Conservation (phyloP, 2,888 invertebrate species). For the Synanthedon formicaeformis region DNA sequence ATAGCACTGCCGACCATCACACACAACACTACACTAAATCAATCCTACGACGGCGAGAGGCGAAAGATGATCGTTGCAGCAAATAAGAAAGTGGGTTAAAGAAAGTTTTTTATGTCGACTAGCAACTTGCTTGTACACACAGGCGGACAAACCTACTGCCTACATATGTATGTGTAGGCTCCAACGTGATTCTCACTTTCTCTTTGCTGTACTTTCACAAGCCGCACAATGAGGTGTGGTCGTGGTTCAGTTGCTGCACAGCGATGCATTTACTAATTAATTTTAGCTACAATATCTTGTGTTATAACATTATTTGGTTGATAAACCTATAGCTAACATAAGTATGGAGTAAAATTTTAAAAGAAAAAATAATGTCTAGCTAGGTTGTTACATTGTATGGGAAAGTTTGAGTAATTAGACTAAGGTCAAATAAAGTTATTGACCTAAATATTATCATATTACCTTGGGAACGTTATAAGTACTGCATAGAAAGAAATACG, state of each 20-base stretch:
- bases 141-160: conserved; percentile 30
- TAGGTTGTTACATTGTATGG: not conserved
- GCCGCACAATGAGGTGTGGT: conserved; percentile 42
- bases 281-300: not conserved
- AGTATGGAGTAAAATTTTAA: not conserved
- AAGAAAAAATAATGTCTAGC: not conserved
- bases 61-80: conserved; percentile 50
- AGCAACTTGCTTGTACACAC: conserved; percentile 50
- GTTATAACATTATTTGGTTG: not conserved
- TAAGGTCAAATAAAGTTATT: not conserved
- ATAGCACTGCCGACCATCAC: conserved; percentile 54
- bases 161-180: conserved; percentile 27
- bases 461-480: not conserved
- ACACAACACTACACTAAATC: conserved; percentile 54
- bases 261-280: not conserved
- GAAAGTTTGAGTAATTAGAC: not conserved
- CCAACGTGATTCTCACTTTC: conserved; percentile 63
- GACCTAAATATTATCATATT: not conserved
- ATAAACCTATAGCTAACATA: not conserved
- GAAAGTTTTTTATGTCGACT: conserved; percentile 64
- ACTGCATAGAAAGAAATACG: not conserved
- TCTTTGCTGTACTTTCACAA: conserved; percentile 68
- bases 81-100: conserved; percentile 68
- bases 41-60: conserved; percentile 48
- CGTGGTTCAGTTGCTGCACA: conserved; percentile 42